phyloP scores from a whole-genome alignment of 2,888 invertebrate genomes.

The Mechanitis mazaeus region DNA sequence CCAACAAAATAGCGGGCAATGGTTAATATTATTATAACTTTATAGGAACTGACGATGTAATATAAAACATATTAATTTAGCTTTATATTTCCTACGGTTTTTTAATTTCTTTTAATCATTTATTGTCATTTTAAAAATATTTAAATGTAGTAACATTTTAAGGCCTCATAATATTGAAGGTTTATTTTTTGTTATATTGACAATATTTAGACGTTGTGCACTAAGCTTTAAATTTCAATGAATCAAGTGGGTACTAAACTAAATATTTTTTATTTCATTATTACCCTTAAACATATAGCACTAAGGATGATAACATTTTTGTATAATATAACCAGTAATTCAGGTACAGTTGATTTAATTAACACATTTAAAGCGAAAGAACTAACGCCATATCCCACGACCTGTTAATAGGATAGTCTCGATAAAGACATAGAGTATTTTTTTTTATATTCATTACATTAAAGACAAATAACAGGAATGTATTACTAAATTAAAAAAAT shows the following conservation, averaged over 20 bases:
- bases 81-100: too few species aligned
- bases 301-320: background rate
- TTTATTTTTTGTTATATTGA: background rate
- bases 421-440: background rate
- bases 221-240: background rate
- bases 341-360: conserved; percentile 41
- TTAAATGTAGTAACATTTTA: too few species aligned
- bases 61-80: too few species aligned
- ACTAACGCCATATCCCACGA: conserved; percentile 20
- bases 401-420: conserved; percentile 20
- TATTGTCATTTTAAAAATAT: too few species aligned
- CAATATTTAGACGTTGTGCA: background rate
- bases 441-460: background rate
- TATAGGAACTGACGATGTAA: too few species aligned
- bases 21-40: too few species aligned
- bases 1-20: too few species aligned
- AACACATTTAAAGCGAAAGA: conserved; percentile 34
- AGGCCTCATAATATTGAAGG: too few species aligned
- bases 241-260: background rate
- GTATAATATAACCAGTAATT: conserved; percentile 20
- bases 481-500: too few species aligned
- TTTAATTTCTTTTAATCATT: too few species aligned
- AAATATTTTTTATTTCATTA: background rate
- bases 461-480: too few species aligned
- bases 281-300: background rate